Conservation (phyloP, 1,140 invertebrate genomes). For the Drosophila miranda region DNA sequence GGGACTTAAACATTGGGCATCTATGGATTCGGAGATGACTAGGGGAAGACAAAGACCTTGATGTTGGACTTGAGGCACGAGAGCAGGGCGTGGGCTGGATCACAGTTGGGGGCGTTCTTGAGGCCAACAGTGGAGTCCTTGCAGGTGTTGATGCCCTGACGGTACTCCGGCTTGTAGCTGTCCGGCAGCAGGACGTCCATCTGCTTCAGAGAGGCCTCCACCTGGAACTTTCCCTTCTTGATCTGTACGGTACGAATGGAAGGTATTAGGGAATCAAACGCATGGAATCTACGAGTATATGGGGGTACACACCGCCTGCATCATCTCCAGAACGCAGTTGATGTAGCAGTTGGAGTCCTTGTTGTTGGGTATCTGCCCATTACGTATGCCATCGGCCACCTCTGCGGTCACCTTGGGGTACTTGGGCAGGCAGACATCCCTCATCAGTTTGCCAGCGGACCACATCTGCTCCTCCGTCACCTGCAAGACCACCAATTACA, state of each 20-base stretch:
- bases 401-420: conserved; percentile 63
- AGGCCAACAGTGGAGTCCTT: conserved; percentile 67
- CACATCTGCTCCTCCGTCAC: conserved; percentile 84
- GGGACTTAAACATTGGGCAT: neutral
- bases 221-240: conserved; percentile 75
- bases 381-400: conserved; percentile 57
- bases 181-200: conserved; percentile 74
- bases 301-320: conserved; percentile 63
- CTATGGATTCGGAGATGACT: neutral
- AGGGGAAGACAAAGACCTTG: conserved; percentile 71
- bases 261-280: neutral
- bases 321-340: conserved; percentile 78
- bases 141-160: conserved; percentile 51
- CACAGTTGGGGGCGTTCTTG: conserved; percentile 71
- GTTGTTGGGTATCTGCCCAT: conserved; percentile 64
- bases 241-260: conserved; percentile 41
- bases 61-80: conserved; percentile 63
- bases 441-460: conserved; percentile 67
- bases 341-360: conserved; percentile 78
- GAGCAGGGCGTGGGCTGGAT: conserved; percentile 62
- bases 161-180: conserved; percentile 62
- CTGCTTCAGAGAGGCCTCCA: conserved; percentile 71
- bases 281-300: neutral
- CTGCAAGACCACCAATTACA: conserved; percentile 12
- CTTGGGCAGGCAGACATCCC: conserved; percentile 73